phyloP scores from a whole-genome alignment of 2,888 invertebrate species.

The Cephus spinipes region DNA sequence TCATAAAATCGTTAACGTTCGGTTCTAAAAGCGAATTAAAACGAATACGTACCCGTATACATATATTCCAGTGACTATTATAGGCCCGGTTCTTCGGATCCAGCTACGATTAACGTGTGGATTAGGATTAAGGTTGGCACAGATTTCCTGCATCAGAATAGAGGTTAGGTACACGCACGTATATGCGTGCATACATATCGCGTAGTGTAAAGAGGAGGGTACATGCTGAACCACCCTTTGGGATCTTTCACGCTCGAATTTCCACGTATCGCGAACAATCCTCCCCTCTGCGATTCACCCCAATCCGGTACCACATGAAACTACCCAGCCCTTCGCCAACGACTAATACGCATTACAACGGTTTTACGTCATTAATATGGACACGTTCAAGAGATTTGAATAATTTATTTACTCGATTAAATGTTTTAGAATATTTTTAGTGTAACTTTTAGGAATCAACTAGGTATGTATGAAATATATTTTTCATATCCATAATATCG shows the following conservation, averaged over 20 bases:
- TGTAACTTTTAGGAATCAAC: too few relatives aligned
- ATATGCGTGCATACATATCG: constrained; percentile 14
- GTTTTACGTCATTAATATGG: constrained; percentile 60
- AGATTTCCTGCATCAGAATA: constrained; percentile 45
- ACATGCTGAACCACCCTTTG: not conserved
- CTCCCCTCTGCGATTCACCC: not conserved
- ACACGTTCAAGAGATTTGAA: constrained; percentile 54
- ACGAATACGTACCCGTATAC: not conserved
- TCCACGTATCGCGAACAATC: constrained; percentile 39
- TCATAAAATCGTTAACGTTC: not conserved
- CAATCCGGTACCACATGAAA: not conserved
- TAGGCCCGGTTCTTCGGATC: constrained; percentile 46
- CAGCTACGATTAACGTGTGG: constrained; percentile 62
- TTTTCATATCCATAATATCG: not conserved
- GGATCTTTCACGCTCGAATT: constrained; percentile 45
- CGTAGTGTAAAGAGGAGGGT: not conserved
- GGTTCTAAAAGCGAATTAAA: not conserved
- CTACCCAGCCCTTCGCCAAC: not conserved
- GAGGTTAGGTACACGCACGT: constrained; percentile 20
- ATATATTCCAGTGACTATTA: not conserved
- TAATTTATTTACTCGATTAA: constrained; percentile 41
- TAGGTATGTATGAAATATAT: not conserved
- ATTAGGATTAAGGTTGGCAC: constrained; percentile 60
- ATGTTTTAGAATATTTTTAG: not conserved
- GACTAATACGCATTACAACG: constrained; percentile 59